Evolutionary conservation across 2,797 vertebrate genomes (phyloP), one percentile per base, ranked within the genome.

Genomic region (Megaceryle alcyon): DNA sequence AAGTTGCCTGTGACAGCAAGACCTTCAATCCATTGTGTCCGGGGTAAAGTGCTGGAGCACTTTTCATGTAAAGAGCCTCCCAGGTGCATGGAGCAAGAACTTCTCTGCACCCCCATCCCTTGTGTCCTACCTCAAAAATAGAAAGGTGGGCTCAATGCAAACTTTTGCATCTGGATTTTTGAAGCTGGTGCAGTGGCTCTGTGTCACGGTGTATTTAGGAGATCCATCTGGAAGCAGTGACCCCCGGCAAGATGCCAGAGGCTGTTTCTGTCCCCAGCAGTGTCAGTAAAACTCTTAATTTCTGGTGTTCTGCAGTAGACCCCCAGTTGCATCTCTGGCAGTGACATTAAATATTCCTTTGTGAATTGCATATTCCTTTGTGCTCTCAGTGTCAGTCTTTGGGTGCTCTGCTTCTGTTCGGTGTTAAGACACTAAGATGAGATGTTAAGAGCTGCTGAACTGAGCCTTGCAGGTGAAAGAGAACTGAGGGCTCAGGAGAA

Each of bases 291-390:
- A 21, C 11, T 23, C 39, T 31, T 21, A 3, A 3, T 68, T 63
- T 51, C 66, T 35, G 71, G 43, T 23, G 29, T 14, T 49, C 48
- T 61, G 60, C 8, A 25, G 37, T 28, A 43, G 28, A 26, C 3
- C 35, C 7, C 46, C 0, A 3, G 6, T 63, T 25, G 26, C 12
- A 4, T 16, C 3, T 1, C 61, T 33, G 59, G 39, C 10, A 10
- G 20, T 10, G 64, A 20, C 23, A 11, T 26, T 17, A 20, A 43
- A 14, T 20, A 14, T 33, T 54, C 51, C 23, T 33, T 15, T 37
- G 57, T 28, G 57, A 65, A 43, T 37, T 12, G 22, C 37, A 14
- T 16, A 28, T 11, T 57, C 49, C 53, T 19, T 2, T n/a, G 25
- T 66, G 43, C 8, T 44, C 56, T 11, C 39, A 16, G 43, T 1